These are phyloP conservation scores for Morone saxatilis DNA, from an alignment of 2,113 vertebrate genomes.

Conservation along the genomic window DNA sequence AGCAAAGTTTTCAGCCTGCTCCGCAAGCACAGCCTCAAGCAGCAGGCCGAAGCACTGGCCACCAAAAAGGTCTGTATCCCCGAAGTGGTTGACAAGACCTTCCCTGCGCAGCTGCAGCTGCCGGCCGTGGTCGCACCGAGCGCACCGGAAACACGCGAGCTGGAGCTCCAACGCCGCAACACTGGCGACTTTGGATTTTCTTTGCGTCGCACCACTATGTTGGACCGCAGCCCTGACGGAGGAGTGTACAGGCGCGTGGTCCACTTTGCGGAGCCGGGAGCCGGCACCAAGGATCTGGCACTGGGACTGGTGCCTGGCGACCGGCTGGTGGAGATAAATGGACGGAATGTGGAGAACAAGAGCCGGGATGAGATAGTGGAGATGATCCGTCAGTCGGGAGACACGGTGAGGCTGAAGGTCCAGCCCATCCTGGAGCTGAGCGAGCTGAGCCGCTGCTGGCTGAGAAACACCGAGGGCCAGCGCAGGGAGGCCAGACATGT, in stretches of 20 bases:
- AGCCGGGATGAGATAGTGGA: conserved; percentile 97
- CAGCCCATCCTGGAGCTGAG: conserved; percentile 96
- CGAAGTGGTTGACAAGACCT: conserved; percentile 87
- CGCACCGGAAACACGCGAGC: conserved; percentile 84
- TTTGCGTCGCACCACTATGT: conserved; percentile 92
- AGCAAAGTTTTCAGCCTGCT: conserved; percentile 83
- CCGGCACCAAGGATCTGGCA: conserved; percentile 91
- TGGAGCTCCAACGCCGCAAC: conserved; percentile 93
- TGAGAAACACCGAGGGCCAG: conserved; percentile 86
- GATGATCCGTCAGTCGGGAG: conserved; percentile 97
- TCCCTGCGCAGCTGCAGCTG: conserved; percentile 87
- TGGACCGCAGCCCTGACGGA: conserved; percentile 90
- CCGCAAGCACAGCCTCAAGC: conserved; percentile 73
- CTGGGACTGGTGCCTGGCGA: conserved; percentile 95
- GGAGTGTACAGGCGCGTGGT: conserved; percentile 91
- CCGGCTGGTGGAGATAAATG: conserved; percentile 95
- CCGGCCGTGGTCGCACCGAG: conserved; percentile 86
- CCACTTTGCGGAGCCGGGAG: conserved; percentile 95
- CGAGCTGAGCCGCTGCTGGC: conserved; percentile 95
- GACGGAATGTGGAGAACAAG: conserved; percentile 94
- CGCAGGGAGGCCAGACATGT: conserved; percentile 88
- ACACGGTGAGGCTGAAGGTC: conserved; percentile 93
- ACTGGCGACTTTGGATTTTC: conserved; percentile 98
- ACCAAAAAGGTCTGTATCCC: conserved; percentile 79
- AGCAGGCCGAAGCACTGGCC: conserved; percentile 31